Evolutionary conservation across 2,113 vertebrate species (phyloP), one percentile per base, ranked within the genome.

Genomic region (Copsychus sechellarum): DNA sequence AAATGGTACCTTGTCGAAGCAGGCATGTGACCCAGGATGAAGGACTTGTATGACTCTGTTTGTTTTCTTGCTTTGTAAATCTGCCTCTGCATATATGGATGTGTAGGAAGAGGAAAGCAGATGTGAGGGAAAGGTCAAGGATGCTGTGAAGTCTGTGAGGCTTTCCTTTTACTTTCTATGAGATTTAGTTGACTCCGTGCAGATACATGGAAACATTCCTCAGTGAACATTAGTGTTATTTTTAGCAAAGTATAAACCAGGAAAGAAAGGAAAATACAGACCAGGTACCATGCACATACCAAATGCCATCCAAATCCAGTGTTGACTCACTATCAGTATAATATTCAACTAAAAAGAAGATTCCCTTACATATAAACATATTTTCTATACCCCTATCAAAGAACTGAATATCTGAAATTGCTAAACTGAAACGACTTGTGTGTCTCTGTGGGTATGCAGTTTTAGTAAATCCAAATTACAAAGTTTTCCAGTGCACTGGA

Each of bases 51-150:
- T 73, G 74, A 80, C 76, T 96, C 58, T 17, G 5, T 64, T 96
- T 86, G 76, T 94, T 92, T 69, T 42, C 56, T 56, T 70, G 79
- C 76, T 80, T 61, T 83, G 54, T n/a, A 56, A 86, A 82, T 90
- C 74, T 86, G 81, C 45, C 85, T 95, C 70, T 50, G 78, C 48
- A 12, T 77, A 61, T 21, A 6, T 17, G 74, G 67, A 17, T 65
- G 87, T 9, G 60, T 90, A 57, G 92, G 92, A 91, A 67, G 91
- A 82, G 60, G n/a, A 84, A 36, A 85, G 51, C 90, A 95, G 86
- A 87, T 95, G 87, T 95, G 91, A 95, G 54, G 73, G 71, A 93
- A 96, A 95, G 94, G 93, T 93, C 93, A 95, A 92, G 92, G 90
- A 93, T 88, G 70, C 78, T 96, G 90, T 54, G 47, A 83, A 80